Conservation (phyloP, 2,113 vertebrate species). For the Monarcha castaneiventris region DNA sequence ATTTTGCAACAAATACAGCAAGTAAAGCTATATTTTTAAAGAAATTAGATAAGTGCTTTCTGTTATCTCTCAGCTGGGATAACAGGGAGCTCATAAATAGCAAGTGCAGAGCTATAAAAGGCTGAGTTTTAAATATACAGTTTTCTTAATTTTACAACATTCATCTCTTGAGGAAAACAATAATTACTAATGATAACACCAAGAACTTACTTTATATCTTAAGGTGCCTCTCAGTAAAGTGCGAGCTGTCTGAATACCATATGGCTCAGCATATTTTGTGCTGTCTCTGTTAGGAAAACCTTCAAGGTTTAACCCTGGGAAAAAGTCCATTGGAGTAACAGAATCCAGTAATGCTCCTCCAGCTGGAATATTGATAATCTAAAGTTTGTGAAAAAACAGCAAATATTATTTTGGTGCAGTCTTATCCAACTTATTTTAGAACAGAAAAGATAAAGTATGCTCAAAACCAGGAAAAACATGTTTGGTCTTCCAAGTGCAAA, state of each 20-base stretch:
- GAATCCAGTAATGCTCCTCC: constrained; percentile 86
- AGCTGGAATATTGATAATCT: constrained; percentile 78
- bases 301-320: constrained; percentile 93
- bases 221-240: constrained; percentile 92
- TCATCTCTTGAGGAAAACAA: not conserved
- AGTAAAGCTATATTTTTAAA: not conserved
- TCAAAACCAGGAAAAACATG: not conserved
- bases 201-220: constrained; percentile 84
- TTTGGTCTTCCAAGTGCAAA: not conserved
- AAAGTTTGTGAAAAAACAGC: constrained; percentile 25
- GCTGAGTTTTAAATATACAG: not conserved
- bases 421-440: not conserved
- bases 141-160: not conserved
- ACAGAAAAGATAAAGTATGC: not conserved
- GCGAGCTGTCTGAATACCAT: constrained; percentile 88
- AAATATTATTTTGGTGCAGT: not conserved
- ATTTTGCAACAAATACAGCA: not conserved
- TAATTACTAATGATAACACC: not conserved
- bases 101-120: not conserved
- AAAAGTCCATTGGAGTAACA: constrained; percentile 82
- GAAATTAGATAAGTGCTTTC: not conserved
- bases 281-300: constrained; percentile 96
- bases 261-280: constrained; percentile 84
- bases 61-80: not conserved
- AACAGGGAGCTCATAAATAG: not conserved